Conservation (phyloP, 2,888 invertebrate genomes). For the Lasioglossum figueresi region DNA sequence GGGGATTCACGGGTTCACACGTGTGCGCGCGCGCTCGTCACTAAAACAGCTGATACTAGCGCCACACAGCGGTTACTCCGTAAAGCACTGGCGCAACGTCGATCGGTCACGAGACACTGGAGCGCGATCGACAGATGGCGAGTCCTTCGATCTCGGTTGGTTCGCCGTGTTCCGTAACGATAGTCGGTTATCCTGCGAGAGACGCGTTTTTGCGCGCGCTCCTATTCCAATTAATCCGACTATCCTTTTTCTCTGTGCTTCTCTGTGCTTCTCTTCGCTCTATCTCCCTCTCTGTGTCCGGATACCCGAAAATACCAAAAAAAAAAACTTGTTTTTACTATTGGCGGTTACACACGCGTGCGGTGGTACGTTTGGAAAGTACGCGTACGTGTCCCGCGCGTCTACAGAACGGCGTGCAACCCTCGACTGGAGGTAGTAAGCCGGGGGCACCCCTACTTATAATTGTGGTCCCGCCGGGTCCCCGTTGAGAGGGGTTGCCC, state of each 20-base stretch:
- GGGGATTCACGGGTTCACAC: background rate
- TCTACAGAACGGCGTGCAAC: conserved; percentile 75
- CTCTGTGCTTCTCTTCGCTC: background rate
- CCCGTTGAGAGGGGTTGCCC: conserved; percentile 85
- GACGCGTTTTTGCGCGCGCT: background rate
- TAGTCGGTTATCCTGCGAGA: background rate
- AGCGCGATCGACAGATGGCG: conserved; percentile 73
- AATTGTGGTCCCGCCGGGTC: conserved; percentile 78
- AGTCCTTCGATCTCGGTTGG: conserved; percentile 57
- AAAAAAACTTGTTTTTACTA: background rate
- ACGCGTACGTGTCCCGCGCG: conserved; percentile 53
- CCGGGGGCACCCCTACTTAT: conserved; percentile 83
- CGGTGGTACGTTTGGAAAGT: conserved; percentile 24
- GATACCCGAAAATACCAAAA: background rate
- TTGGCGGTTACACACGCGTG: conserved; percentile 43
- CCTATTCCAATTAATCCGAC: background rate
- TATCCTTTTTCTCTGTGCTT: background rate
- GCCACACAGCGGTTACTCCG: conserved; percentile 67
- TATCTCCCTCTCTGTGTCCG: background rate
- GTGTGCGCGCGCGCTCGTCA: conserved; percentile 46
- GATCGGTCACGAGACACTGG: conserved; percentile 51
- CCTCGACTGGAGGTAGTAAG: conserved; percentile 83
- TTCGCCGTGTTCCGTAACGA: background rate
- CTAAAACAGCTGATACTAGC: conserved; percentile 61
- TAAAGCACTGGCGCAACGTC: conserved; percentile 49